Base-by-base conservation (phyloP, 2,797 vertebrate species). In the Perodicticus potto region DNA sequence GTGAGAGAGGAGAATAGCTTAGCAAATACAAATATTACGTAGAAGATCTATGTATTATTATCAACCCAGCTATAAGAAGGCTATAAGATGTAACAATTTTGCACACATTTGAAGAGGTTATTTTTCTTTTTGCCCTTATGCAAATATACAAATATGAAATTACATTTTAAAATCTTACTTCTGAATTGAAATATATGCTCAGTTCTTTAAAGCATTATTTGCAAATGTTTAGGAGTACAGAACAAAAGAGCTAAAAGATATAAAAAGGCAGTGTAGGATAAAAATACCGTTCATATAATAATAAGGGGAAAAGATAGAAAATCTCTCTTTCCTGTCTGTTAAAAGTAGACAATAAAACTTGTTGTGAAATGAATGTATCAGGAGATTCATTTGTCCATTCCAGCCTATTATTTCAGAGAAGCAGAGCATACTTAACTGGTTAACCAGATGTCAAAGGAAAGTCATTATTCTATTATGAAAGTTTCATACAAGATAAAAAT, bases 401-500 rank as follows among this genome's bases (percentile, higher is more conserved):
- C 20, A 72, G 19, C 72, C 29, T 37, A 55, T 82, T 73, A 70
- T 19, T 65, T 78, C 11, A 61, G 34, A 83, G 63, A 90, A 70
- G 53, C 49, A 63, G 19, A 86, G 32, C 40, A n/a, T 17, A 89
- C 13, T 84, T 93, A 87, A 37, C 17, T 81, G 27, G 76, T 91
- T 88, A 76, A 86, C 61, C 34, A 76, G 23, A 91, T 76, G n/a
- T 65, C 80, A 86, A 10, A 91, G 7, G 20, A 86, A 87, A 90
- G 17, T 59, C n/a, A 93, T 93, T 87, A 34, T 40, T 40, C 4
- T 61, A 74, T 53, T 53, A 53, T 53, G 49, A 70, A 34, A 82
- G 12, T 85, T 78, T 82, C 53, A 78, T 83, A 40, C 6, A 53
- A 57, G 10, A 92, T 92, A 89, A 96, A 94, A 88, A 80, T 72